These are phyloP conservation scores for Neofelis nebulosa DNA, from an alignment of 2,113 vertebrate species.

Conservation along the genomic window DNA sequence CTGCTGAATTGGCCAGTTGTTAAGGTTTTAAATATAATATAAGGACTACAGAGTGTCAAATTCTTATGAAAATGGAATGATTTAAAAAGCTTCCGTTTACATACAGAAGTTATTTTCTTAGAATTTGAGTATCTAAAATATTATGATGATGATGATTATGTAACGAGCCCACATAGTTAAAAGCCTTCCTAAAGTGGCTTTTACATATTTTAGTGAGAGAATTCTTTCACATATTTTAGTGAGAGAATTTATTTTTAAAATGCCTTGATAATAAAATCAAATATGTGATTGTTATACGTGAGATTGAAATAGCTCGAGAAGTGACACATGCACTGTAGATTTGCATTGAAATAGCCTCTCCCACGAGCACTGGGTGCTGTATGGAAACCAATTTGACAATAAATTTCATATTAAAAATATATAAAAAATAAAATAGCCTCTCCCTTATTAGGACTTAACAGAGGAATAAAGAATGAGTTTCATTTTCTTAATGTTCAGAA, in stretches of 20 bases:
- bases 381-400: no score
- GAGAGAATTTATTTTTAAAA: background rate
- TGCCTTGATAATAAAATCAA: background rate
- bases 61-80: background rate
- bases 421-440: background rate
- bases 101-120: background rate
- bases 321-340: background rate
- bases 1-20: background rate
- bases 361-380: no score
- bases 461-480: background rate
- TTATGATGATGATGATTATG: background rate
- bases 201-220: background rate
- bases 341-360: background rate
- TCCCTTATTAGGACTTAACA: background rate
- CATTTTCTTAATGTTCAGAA: background rate
- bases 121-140: background rate
- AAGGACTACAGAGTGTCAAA: background rate
- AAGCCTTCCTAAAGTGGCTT: background rate
- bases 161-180: background rate
- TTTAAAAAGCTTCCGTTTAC: background rate
- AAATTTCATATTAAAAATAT: no score
- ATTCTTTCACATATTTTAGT: background rate
- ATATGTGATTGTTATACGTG: background rate
- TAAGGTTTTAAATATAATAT: background rate
- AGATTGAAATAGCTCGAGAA: background rate